Evolutionary conservation across 2,797 vertebrate species (phyloP).

Genomic region (Scolopax bukidnonensis): DNA sequence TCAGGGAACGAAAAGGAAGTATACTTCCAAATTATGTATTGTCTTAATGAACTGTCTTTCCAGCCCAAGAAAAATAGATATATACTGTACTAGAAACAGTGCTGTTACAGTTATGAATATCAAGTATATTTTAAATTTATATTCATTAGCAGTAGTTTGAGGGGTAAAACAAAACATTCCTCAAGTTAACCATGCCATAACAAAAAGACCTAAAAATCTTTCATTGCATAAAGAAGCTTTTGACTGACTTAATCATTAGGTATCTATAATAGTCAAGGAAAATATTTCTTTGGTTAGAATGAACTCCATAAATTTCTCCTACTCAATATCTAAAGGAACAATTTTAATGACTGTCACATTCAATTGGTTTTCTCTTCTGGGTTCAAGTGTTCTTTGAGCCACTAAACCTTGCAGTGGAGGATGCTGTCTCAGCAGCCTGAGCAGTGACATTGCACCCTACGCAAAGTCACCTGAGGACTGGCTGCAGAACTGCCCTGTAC

Average conservation of each 20-base stretch:
- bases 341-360: not conserved
- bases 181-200: not conserved
- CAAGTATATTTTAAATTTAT: not conserved
- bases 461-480: not conserved
- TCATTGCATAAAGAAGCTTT: rapidly evolving
- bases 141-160: not conserved
- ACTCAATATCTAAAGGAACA: not conserved
- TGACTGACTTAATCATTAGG: not conserved
- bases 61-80: not conserved
- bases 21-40: not conserved
- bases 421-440: not conserved
- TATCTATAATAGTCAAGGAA: not conserved
- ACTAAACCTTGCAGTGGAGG: not conserved
- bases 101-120: not conserved
- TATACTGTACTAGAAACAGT: not conserved
- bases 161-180: too few species aligned
- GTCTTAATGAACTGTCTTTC: not conserved
- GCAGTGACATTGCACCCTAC: rapidly evolving
- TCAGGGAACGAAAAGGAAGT: not conserved
- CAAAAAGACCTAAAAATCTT: not conserved
- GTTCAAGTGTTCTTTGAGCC: not conserved
- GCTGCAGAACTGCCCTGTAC: not conserved
- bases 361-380: not conserved
- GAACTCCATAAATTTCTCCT: not conserved
- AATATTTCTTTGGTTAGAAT: not conserved